A percentile compares a stretch with the other conserved stretches of the same genome.
phyloP scores from a whole-genome alignment of 2,888 invertebrate species.

The Galerucella pusilla region DNA sequence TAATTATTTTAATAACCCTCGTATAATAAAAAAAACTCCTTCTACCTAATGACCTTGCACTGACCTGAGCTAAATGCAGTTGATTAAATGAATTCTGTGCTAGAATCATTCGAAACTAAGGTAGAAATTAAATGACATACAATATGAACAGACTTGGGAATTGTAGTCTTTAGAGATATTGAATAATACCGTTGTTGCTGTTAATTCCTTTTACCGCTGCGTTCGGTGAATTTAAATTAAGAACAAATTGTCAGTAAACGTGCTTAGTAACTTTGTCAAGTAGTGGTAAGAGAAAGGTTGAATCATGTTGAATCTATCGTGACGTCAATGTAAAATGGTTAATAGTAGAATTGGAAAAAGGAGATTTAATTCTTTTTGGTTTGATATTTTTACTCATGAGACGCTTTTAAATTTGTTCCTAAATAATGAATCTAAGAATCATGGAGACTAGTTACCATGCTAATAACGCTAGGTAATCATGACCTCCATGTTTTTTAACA shows the following conservation, averaged over 20 bases:
- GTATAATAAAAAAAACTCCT: not conserved
- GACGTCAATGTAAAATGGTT: not conserved
- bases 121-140: not conserved
- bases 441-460: too few species aligned
- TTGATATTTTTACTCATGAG: not conserved
- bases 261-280: not conserved
- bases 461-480: too few species aligned
- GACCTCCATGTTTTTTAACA: too few species aligned
- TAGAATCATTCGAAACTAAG: not conserved
- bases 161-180: not conserved
- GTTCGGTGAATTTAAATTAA: not conserved
- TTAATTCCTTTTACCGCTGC: slow-evolving; percentile 6
- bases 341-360: too few species aligned
- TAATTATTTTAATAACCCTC: not conserved
- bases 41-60: not conserved
- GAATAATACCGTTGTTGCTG: not conserved
- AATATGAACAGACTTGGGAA: not conserved
- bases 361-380: not conserved
- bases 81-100: not conserved
- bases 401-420: too few species aligned
- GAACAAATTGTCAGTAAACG: not conserved
- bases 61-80: not conserved
- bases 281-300: not conserved
- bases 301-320: not conserved
- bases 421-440: too few species aligned